Base-by-base conservation (phyloP, 2,888 invertebrate species). In the Pasiphila rectangulata region DNA sequence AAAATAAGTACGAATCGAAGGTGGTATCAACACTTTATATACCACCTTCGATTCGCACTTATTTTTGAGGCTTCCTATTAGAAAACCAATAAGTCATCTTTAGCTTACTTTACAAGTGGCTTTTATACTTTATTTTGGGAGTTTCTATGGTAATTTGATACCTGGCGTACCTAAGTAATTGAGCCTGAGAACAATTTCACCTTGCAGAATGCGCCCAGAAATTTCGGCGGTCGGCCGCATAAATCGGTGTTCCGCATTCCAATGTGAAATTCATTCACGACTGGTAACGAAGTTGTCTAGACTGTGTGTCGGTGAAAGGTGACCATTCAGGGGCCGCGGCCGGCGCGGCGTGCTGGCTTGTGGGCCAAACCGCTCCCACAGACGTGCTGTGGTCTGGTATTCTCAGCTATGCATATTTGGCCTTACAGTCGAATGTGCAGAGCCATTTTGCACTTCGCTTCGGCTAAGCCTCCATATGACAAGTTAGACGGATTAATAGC, bases 251-350 rank as follows among this genome's bases (percentile, higher is more conserved):
- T 83, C 87, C 85, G 85, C 85, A 86, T 87, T 86, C 87, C 85
- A 56, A 79, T 75, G 79, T 75, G 75, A 73, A 79, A 78, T 82
- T 86, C 87, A 87, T 86, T 86, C 84, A 87, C 80, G 69, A 83
- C 76, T 74, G 75, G 79, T 69, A 74, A 71, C 77, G 72, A 77
- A 80, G 72, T 75, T 72, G 84, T 82, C 86, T 83, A 87, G 86
- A 87, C 87, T 75, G 79, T 80, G 78, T 77, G 86, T 80, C 86
- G 87, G 87, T 84, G 87, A 88, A 88, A 88, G 87, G 87, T 87
- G 83, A 82, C 84, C 86, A 86, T 83, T 86, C 85, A 82, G 84
- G 80, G 79, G 69, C 72, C 67, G n/a, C n/a, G n/a, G n/a, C n/a
- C n/a, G n/a, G n/a, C n/a, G n/a, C n/a, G 65, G 72, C 67, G 68